Conservation (phyloP, 1,140 invertebrate species). For the Leptinotarsa defecta region DNA sequence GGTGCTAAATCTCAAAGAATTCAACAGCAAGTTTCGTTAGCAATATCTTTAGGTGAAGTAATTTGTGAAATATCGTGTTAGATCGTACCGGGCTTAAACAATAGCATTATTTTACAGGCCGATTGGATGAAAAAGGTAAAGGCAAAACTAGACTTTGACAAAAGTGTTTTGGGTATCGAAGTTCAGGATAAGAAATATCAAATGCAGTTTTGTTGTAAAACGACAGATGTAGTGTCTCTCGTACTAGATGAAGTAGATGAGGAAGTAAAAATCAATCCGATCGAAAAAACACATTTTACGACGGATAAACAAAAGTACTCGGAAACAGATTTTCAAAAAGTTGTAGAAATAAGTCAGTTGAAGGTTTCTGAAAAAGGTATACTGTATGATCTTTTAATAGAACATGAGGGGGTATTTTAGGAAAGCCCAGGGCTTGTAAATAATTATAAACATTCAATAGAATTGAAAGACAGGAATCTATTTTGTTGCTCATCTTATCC, state of each 20-base stretch:
- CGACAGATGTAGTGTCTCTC: neutral
- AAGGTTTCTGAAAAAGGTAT: neutral
- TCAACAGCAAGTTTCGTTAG: too few relatives aligned
- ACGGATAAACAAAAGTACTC: neutral
- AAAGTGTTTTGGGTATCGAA: too few relatives aligned
- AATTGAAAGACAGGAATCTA: neutral
- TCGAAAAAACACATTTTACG: neutral
- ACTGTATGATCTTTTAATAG: neutral
- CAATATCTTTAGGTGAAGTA: too few relatives aligned
- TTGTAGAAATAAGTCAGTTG: neutral
- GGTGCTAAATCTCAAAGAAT: too few relatives aligned
- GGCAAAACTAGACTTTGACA: neutral
- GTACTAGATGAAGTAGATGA: neutral
- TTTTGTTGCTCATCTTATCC: constrained; percentile 16
- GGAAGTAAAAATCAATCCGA: neutral
- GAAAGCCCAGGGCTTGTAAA: neutral
- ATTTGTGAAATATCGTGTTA: neutral
- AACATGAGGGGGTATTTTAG: constrained; percentile 1
- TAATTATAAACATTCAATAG: neutral
- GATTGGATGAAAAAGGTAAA: neutral
- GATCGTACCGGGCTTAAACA: neutral
- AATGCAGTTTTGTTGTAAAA: neutral
- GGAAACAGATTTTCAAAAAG: neutral
- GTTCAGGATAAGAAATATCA: neutral
- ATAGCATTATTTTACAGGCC: neutral